phyloP scores from a whole-genome alignment of 2,797 vertebrate genomes.

The Chanos chanos region DNA sequence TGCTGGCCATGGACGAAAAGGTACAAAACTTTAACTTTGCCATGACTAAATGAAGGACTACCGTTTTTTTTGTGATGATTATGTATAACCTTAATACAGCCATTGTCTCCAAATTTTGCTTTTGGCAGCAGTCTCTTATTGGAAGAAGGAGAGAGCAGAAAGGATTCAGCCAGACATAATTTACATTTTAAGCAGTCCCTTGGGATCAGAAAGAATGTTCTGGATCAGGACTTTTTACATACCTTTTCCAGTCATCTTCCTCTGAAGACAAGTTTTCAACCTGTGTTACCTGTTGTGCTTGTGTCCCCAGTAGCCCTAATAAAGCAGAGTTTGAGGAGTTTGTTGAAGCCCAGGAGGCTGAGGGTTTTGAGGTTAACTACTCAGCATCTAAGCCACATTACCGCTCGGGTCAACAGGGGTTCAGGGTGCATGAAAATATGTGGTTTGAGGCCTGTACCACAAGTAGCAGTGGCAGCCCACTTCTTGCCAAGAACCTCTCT shows the following conservation, averaged over 20 bases:
- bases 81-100: too few relatives aligned
- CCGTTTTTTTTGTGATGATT: too few relatives aligned
- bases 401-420: constrained; percentile 65
- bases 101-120: too few relatives aligned
- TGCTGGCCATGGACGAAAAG: too few relatives aligned
- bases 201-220: constrained; percentile 10
- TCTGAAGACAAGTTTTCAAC: not conserved
- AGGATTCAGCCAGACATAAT: not conserved
- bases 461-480: constrained; percentile 52
- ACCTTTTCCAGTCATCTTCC: not conserved
- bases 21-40: too few relatives aligned
- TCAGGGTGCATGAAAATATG: constrained; percentile 64
- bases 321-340: not conserved
- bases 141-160: constrained; percentile 1
- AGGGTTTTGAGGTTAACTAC: constrained; percentile 74
- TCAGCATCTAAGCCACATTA: constrained; percentile 69
- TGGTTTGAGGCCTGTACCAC: constrained; percentile 63
- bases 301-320: not conserved
- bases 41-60: too few relatives aligned
- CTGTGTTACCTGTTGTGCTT: constrained; percentile 7
- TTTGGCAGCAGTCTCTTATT: not conserved
- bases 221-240: not conserved
- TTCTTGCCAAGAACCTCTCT: constrained; percentile 25
- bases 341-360: constrained; percentile 62
- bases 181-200: constrained; percentile 14